Evolutionary conservation across 1,140 invertebrate species (phyloP).

Genomic region (Procambarus virginalis): DNA sequence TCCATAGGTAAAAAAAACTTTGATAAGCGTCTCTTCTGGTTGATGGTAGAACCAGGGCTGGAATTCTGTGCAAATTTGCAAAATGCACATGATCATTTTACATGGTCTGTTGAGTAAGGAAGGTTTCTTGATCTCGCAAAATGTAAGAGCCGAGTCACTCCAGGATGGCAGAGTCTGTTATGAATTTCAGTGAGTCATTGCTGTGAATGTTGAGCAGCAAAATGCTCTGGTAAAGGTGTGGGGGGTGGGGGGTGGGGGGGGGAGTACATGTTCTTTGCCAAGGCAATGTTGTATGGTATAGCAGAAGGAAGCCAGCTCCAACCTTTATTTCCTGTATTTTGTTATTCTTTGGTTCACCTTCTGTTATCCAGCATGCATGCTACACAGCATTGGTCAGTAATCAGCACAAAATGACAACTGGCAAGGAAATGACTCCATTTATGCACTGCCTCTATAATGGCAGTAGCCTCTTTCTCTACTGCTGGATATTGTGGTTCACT

Average conservation of each 20-base stretch:
- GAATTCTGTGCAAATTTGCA: constrained; percentile 30
- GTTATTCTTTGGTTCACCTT: neutral
- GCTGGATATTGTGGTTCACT: neutral
- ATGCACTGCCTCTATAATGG: constrained; percentile 25
- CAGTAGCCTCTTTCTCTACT: constrained; percentile 40
- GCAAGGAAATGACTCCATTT: constrained; percentile 43
- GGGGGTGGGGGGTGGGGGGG: no score
- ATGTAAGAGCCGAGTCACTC: constrained; percentile 9
- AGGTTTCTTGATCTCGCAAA: constrained; percentile 16
- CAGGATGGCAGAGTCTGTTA: neutral
- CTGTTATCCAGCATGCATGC: no score
- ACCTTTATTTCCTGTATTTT: constrained; percentile 16
- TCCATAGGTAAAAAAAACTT: constrained; percentile 9
- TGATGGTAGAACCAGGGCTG: constrained; percentile 8
- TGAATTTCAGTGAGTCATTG: neutral
- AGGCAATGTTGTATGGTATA: neutral
- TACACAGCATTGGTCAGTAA: constrained; percentile 7
- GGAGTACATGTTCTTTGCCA: no score
- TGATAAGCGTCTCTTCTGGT: constrained; percentile 11
- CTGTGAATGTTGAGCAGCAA: neutral
- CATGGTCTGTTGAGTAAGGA: constrained; percentile 17
- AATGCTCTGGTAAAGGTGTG: neutral
- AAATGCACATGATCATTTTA: constrained; percentile 11
- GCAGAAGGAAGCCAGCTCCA: constrained; percentile 25
- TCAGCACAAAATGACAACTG: constrained; percentile 18